Percentiles rank a stretch among this genome's conserved stretches.
Conservation (phyloP, 2,888 invertebrate genomes). For the Mythimna albipuncta region DNA sequence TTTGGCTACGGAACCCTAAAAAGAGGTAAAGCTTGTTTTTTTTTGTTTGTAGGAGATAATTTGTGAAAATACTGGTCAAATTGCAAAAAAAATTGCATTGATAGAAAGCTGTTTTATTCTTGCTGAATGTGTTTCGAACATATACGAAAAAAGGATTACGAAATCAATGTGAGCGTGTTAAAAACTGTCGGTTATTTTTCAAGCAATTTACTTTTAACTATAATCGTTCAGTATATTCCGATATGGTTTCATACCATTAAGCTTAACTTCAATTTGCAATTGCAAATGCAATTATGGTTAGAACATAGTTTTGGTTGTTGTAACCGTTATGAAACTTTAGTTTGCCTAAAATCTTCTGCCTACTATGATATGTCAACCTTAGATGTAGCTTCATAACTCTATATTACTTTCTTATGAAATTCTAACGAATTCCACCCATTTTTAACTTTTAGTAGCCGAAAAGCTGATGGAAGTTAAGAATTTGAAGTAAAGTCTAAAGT, state of each 20-base stretch:
- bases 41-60: too few relatives aligned
- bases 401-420: neutral
- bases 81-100: too few relatives aligned
- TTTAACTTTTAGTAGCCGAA: neutral
- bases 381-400: too few relatives aligned
- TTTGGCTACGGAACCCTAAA: too few relatives aligned
- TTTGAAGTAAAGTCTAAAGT: conserved; percentile 10
- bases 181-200: conserved; percentile 2
- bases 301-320: neutral
- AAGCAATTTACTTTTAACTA: conserved; percentile 26
- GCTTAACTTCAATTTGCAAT: conserved; percentile 7
- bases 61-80: too few relatives aligned
- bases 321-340: too few relatives aligned
- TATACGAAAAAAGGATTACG: neutral
- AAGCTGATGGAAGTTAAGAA: neutral
- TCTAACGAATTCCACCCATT: neutral
- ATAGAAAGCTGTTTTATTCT: too few relatives aligned
- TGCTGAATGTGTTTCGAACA: neutral
- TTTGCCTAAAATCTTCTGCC: neutral
- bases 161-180: conserved; percentile 13
- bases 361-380: too few relatives aligned
- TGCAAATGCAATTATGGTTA: neutral
- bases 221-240: neutral
- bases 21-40: too few relatives aligned
- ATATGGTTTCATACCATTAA: neutral